Evolutionary conservation across 1,140 invertebrate genomes (phyloP).

Genomic region (Neelides sp.): DNA sequence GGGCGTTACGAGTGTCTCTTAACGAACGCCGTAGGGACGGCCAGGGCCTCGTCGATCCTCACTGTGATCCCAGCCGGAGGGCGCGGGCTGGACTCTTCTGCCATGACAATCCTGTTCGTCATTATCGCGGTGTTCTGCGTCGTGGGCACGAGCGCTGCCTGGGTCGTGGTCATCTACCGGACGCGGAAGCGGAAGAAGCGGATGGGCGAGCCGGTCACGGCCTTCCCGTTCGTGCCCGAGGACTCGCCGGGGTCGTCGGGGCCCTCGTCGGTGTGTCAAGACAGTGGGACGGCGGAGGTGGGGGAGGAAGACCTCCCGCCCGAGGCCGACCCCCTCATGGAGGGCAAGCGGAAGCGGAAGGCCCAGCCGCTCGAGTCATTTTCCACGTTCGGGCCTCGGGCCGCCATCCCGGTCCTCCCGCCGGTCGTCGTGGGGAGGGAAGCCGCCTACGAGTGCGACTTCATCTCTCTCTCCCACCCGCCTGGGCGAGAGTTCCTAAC

Average conservation of each 20-base stretch:
- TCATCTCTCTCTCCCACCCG: constrained; percentile 19
- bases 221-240: constrained; percentile 10
- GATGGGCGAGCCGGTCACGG: not conserved
- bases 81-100: constrained; percentile 12
- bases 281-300: not conserved
- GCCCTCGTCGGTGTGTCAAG: constrained; percentile 2
- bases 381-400: constrained; percentile 26
- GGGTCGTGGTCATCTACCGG: constrained; percentile 84
- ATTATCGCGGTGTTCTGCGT: constrained; percentile 58
- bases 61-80: constrained; percentile 39
- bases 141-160: constrained; percentile 74
- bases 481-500: constrained; percentile 22
- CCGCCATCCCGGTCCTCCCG: constrained; percentile 13
- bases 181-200: constrained; percentile 47
- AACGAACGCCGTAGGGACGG: constrained; percentile 64
- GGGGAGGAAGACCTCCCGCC: not conserved
- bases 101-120: constrained; percentile 27
- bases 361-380: constrained; percentile 20
- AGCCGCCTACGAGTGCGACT: not conserved
- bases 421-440: constrained; percentile 9
- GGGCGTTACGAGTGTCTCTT: constrained; percentile 81
- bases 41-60: constrained; percentile 41
- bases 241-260: constrained; percentile 7
- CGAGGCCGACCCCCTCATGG: constrained; percentile 13
- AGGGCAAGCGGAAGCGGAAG: constrained; percentile 10